Evolutionary conservation across 2,113 vertebrate species (phyloP).

Genomic region (Zosterops borbonicus): DNA sequence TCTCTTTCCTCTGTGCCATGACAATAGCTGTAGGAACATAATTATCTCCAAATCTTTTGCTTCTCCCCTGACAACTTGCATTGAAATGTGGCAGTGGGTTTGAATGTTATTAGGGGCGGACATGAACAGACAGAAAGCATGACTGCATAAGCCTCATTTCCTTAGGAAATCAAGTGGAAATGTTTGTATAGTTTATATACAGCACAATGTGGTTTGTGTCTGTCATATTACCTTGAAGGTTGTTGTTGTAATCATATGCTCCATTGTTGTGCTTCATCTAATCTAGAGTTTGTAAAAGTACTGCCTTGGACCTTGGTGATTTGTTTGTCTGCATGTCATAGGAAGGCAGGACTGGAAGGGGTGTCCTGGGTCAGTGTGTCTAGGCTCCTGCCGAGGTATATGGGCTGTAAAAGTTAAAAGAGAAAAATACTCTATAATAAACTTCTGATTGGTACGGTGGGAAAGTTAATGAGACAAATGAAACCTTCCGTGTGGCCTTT

Average conservation of each 20-base stretch:
- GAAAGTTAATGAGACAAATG: conserved; percentile 63
- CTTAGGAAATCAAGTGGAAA: conserved; percentile 55
- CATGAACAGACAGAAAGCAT: neutral
- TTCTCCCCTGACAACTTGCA: conserved; percentile 7
- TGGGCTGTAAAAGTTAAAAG: conserved; percentile 69
- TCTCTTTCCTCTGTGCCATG: neutral
- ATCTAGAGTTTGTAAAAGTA: conserved; percentile 50
- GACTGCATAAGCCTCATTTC: conserved; percentile 36
- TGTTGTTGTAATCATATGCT: neutral
- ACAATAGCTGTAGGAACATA: conserved; percentile 14
- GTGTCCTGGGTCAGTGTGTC: conserved; percentile 9
- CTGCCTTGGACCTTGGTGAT: conserved; percentile 50
- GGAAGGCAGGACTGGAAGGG: conserved; percentile 2
- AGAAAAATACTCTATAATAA: conserved; percentile 52
- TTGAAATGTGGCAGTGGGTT: neutral
- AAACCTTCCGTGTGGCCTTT: conserved; percentile 60
- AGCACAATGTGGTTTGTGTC: neutral
- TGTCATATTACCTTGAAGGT: neutral
- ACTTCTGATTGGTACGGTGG: conserved; percentile 47
- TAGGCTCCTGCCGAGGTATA: conserved; percentile 44
- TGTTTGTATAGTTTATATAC: neutral
- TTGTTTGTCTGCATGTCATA: conserved; percentile 45
- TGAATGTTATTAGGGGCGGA: neutral
- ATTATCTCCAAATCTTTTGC: conserved; percentile 16
- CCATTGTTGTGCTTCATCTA: conserved; percentile 45